These are phyloP conservation scores for Melanotaenia duboulayi DNA, from an alignment of 2,113 vertebrate genomes.

Conservation along the genomic window DNA sequence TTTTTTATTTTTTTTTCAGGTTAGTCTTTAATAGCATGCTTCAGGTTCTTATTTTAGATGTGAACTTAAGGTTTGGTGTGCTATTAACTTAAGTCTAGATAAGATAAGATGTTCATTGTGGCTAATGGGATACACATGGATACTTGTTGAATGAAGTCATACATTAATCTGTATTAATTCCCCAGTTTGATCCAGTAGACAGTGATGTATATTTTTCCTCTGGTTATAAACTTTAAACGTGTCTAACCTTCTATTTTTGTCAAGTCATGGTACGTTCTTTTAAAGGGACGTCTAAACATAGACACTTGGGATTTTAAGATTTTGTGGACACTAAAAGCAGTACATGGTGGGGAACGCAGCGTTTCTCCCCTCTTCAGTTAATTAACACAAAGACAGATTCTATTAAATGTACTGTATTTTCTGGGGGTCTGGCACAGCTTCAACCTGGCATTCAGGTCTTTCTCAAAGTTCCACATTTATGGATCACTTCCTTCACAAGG, in stretches of 20 bases:
- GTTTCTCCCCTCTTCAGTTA: background rate
- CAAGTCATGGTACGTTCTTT: background rate
- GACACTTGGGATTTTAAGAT: no score
- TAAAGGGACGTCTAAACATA: background rate
- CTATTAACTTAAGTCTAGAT: constrained; percentile 1
- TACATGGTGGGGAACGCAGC: background rate
- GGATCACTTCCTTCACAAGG: background rate
- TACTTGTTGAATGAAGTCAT: background rate
- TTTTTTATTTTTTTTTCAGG: background rate
- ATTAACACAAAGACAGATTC: background rate
- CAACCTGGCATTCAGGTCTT: background rate
- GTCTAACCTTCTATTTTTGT: background rate
- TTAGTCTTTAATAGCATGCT: no score
- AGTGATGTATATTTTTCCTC: background rate
- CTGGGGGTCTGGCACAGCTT: background rate
- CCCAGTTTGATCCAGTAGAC: background rate
- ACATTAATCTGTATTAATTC: background rate
- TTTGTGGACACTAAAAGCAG: background rate
- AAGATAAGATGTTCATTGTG: background rate
- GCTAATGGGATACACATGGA: background rate
- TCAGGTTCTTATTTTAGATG: background rate
- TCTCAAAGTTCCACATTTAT: background rate
- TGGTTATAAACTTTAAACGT: background rate
- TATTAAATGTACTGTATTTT: background rate
- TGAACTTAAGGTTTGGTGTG: background rate